phyloP scores from a whole-genome alignment of 2,797 vertebrate genomes.

The Pangasius macronema region DNA sequence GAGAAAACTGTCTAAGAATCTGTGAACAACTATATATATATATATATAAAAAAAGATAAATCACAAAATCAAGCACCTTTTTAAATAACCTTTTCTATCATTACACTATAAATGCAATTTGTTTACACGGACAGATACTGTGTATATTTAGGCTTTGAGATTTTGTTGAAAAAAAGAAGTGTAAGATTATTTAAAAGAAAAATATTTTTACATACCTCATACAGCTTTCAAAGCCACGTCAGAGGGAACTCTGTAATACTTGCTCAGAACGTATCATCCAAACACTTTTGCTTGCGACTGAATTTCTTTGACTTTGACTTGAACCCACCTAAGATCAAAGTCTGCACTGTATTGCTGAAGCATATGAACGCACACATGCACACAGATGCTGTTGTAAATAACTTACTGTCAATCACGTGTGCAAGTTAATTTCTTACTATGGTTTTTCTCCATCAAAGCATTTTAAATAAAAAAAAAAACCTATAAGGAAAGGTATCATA shows the following conservation, averaged over 20 bases:
- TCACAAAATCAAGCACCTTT: not conserved
- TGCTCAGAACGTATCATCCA: constrained; percentile 22
- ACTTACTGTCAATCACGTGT: constrained; percentile 71
- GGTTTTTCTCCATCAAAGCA: constrained; percentile 46
- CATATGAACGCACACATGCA: constrained; percentile 28
- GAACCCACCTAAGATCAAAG: constrained; percentile 69
- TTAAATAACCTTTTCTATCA: not conserved
- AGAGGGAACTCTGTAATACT: constrained; percentile 15
- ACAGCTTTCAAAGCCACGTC: not conserved
- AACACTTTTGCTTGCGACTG: constrained; percentile 33
- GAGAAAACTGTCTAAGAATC: not conserved
- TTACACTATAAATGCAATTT: not conserved
- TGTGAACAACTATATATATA: not conserved
- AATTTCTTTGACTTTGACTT: constrained; percentile 53
- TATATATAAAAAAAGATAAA: not conserved
- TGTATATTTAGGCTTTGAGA: not conserved
- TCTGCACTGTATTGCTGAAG: constrained; percentile 63
- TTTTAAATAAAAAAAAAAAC: not conserved
- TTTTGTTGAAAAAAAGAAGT: not conserved
- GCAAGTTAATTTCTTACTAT: constrained; percentile 76
- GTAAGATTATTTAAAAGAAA: not conserved
- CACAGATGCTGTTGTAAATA: constrained; percentile 48
- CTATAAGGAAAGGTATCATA: not conserved
- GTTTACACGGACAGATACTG: not conserved
- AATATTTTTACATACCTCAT: constrained; percentile 26